These are phyloP conservation scores for Lepus timidus DNA, from an alignment of 2,113 vertebrate species.

Conservation along the genomic window DNA sequence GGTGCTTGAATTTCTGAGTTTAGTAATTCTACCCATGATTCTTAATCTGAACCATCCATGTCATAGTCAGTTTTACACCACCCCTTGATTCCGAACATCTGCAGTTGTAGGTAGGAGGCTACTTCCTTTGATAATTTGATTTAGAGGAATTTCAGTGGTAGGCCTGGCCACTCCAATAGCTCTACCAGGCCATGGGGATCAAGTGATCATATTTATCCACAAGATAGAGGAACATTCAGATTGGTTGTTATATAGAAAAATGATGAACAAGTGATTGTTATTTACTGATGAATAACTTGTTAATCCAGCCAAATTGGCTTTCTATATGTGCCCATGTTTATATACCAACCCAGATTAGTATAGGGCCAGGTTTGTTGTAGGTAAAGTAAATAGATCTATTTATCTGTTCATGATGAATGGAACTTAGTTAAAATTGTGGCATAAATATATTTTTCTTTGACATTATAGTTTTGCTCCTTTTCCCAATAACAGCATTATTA, in stretches of 20 bases:
- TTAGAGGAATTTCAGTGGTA: not conserved
- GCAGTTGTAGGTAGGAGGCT: too few species aligned
- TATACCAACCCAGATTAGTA: not conserved
- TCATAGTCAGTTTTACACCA: not conserved
- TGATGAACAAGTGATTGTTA: not conserved
- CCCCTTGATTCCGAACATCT: not conserved
- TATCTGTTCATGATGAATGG: not conserved
- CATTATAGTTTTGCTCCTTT: not conserved
- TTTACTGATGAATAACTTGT: not conserved
- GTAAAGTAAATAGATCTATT: not conserved
- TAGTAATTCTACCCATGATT: not conserved
- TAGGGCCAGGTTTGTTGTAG: not conserved
- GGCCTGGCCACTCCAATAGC: not conserved
- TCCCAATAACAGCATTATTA: not conserved
- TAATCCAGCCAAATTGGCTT: not conserved
- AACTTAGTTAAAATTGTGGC: not conserved
- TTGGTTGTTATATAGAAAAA: not conserved
- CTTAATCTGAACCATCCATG: not conserved
- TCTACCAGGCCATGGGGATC: not conserved
- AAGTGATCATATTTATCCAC: not conserved
- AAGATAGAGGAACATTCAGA: not conserved
- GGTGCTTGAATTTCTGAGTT: not conserved
- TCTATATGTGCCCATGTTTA: not conserved
- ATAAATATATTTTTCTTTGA: not conserved
- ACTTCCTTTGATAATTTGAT: not conserved